These are phyloP conservation scores for Uropsilus gracilis DNA, from an alignment of 2,113 vertebrate species.

Conservation along the genomic window DNA sequence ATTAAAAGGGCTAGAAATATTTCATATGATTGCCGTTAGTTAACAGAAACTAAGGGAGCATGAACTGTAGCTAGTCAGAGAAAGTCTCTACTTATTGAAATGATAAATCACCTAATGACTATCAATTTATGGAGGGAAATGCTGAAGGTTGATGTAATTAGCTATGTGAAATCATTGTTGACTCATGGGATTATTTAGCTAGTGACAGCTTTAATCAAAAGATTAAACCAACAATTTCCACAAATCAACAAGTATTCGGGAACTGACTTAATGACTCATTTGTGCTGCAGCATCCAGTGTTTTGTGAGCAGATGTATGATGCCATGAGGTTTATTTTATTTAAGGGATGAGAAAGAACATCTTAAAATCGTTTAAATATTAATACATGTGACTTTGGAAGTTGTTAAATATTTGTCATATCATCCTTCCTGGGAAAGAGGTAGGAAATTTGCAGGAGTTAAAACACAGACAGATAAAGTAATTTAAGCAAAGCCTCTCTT, in stretches of 20 bases:
- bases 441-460: neutral
- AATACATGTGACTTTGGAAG: neutral
- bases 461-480: neutral
- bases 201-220: slow-evolving; percentile 39
- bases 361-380: slow-evolving; percentile 2
- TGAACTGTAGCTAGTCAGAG: slow-evolving; percentile 42
- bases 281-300: neutral
- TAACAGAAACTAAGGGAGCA: slow-evolving; percentile 8
- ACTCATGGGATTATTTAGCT: slow-evolving; percentile 38
- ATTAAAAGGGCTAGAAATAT: neutral
- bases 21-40: slow-evolving; percentile 16
- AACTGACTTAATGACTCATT: slow-evolving; percentile 35
- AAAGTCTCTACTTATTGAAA: slow-evolving; percentile 4
- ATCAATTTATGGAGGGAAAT: slow-evolving; percentile 34
- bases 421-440: slow-evolving; percentile 21
- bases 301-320: neutral
- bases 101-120: slow-evolving; percentile 50
- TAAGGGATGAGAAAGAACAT: neutral
- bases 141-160: slow-evolving; percentile 5
- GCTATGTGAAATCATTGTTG: slow-evolving; percentile 46
- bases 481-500: slow-evolving; percentile 8
- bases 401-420: slow-evolving; percentile 2
- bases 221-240: slow-evolving; percentile 27
- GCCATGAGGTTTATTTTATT: neutral
- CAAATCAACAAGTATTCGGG: slow-evolving; percentile 41